Percentiles rank a stretch among this genome's conserved stretches.
phyloP scores from a whole-genome alignment of 1,140 invertebrate genomes.

The Hyles euphorbiae region DNA sequence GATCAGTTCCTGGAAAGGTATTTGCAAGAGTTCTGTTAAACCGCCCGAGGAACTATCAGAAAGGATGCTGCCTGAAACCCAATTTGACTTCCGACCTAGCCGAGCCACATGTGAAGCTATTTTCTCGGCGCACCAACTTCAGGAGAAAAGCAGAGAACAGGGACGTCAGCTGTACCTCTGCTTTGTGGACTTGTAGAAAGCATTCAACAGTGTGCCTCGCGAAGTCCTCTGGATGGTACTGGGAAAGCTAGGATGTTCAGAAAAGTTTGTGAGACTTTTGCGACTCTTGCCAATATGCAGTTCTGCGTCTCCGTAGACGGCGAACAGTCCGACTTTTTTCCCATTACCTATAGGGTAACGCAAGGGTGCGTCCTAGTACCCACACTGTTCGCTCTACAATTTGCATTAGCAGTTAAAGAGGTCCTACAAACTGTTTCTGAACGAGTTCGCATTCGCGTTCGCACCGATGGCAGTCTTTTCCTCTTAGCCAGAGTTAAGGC shows the following conservation, averaged over 20 bases:
- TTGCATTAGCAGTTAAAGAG: constrained; percentile 16
- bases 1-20: too few relatives aligned
- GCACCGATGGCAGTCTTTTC: constrained; percentile 14
- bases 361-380: constrained; percentile 26
- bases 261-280: constrained; percentile 14
- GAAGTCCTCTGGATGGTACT: constrained; percentile 13
- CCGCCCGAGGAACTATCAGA: too few relatives aligned
- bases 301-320: constrained; percentile 13
- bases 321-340: constrained; percentile 11
- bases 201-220: constrained; percentile 14
- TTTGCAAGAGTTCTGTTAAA: too few relatives aligned
- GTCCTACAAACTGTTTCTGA: constrained; percentile 6
- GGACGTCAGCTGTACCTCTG: too few relatives aligned
- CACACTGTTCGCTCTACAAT: constrained; percentile 23
- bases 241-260: constrained; percentile 8
- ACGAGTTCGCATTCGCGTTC: constrained; percentile 7
- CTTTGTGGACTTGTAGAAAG: not conserved
- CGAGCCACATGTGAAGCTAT: too few relatives aligned
- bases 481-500: constrained; percentile 18
- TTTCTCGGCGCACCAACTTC: too few relatives aligned
- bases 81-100: too few relatives aligned
- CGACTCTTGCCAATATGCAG: constrained; percentile 17
- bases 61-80: too few relatives aligned
- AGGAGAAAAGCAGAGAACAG: too few relatives aligned
- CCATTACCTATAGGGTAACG: constrained; percentile 7